A percentile compares a stretch with the other conserved stretches of the same genome.
Conservation (phyloP, 2,113 vertebrate species). For the Megaceryle torquata region DNA sequence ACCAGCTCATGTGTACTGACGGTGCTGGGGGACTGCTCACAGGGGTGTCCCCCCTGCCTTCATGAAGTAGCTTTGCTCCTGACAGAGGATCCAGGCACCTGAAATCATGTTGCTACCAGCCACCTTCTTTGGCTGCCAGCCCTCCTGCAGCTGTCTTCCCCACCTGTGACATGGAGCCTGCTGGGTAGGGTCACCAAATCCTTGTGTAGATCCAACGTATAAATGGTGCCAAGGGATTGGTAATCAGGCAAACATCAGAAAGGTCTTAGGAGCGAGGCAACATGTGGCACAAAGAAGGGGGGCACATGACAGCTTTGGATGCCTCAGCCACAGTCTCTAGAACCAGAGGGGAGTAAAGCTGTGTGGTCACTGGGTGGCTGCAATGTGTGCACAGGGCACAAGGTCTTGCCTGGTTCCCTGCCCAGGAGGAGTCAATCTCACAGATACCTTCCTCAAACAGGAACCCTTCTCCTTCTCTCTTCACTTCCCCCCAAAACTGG, state of each 20-base stretch:
- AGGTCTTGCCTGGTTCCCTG: neutral
- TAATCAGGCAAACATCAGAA: neutral
- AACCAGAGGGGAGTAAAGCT: neutral
- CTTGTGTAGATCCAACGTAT: neutral
- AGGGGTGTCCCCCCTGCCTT: neutral
- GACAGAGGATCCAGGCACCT: neutral
- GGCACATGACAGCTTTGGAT: neutral
- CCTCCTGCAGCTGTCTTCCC: neutral
- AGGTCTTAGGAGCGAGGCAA: too few species aligned
- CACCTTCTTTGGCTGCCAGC: neutral
- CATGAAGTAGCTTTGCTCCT: neutral
- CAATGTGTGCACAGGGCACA: neutral
- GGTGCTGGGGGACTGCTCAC: neutral
- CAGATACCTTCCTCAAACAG: neutral
- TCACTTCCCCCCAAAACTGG: neutral
- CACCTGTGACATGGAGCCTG: neutral
- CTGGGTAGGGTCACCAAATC: neutral
- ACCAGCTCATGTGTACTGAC: too few species aligned
- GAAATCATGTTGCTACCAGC: accelerated
- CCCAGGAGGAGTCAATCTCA: neutral
- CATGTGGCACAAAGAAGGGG: accelerated
- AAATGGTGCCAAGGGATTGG: neutral
- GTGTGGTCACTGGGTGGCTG: accelerated
- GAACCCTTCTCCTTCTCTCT: neutral
- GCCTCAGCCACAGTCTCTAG: neutral